These are phyloP conservation scores for Antheraea mylitta DNA, from an alignment of 1,140 invertebrate species.

Conservation along the genomic window DNA sequence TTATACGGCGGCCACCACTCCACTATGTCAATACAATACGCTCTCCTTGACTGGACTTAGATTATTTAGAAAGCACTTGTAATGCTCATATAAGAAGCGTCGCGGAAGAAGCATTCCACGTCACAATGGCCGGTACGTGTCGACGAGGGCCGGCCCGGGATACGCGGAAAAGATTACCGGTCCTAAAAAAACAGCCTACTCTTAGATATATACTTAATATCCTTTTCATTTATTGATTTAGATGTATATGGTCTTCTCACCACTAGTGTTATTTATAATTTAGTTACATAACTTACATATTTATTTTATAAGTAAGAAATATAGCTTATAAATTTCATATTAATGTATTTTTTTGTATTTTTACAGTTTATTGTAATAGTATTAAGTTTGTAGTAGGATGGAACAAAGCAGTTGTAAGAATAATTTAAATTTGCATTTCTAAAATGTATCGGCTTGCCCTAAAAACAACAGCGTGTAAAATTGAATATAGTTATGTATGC, in stretches of 20 bases:
- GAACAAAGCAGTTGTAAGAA: too few relatives aligned
- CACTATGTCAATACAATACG: conserved; percentile 80
- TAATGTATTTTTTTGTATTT: too few relatives aligned
- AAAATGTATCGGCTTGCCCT: too few relatives aligned
- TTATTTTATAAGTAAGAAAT: too few relatives aligned
- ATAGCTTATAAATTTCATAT: too few relatives aligned
- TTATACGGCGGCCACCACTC: conserved; percentile 79
- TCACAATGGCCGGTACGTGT: conserved; percentile 77
- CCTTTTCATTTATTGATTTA: conserved; percentile 52
- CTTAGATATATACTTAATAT: conserved; percentile 64
- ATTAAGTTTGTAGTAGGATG: too few relatives aligned
- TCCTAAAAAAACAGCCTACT: conserved; percentile 75
- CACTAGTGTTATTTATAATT: neutral
- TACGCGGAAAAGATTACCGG: conserved; percentile 73
- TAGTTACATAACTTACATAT: neutral
- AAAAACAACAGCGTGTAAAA: conserved; percentile 25
- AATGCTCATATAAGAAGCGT: conserved; percentile 80
- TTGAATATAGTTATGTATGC: conserved; percentile 52
- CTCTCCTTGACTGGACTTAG: conserved; percentile 79
- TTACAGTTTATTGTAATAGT: too few relatives aligned
- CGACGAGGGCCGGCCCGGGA: conserved; percentile 58
- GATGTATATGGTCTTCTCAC: conserved; percentile 16
- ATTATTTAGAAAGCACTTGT: conserved; percentile 81
- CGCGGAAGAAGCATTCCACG: conserved; percentile 73
- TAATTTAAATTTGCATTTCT: too few relatives aligned